phyloP scores from a whole-genome alignment of 1,140 invertebrate species.

The Trichonephila clavipes region DNA sequence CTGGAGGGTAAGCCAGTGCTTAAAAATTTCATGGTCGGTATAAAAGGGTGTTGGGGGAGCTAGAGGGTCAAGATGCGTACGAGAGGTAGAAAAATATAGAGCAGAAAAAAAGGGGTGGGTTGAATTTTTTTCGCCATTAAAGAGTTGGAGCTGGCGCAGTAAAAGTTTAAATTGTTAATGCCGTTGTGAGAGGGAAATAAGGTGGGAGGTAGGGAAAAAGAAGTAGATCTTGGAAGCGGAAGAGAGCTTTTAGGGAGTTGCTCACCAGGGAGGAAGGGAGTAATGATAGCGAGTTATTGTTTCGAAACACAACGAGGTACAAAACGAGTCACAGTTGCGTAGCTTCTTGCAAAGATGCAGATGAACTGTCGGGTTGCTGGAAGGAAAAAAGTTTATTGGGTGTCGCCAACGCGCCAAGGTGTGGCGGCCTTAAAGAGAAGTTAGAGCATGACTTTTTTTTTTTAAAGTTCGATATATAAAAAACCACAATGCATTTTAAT shows the following conservation, averaged over 20 bases:
- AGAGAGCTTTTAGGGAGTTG: slow-evolving; percentile 62
- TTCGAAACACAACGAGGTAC: slow-evolving; percentile 60
- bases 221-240: background rate
- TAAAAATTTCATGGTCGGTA: slow-evolving; percentile 62
- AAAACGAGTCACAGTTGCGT: slow-evolving; percentile 38
- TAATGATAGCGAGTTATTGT: slow-evolving; percentile 73
- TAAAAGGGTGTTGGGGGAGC: slow-evolving; percentile 15
- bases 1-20: background rate
- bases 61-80: slow-evolving; percentile 10
- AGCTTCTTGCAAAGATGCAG: slow-evolving; percentile 54
- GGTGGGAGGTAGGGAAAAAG: background rate
- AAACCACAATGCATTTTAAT: too few species aligned
- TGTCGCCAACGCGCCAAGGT: slow-evolving; percentile 10
- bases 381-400: background rate
- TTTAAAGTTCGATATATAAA: too few species aligned
- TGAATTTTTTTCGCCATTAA: slow-evolving; percentile 57
- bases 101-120: slow-evolving; percentile 23
- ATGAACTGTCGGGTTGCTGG: slow-evolving; percentile 60
- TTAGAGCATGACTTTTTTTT: too few species aligned
- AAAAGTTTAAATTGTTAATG: slow-evolving; percentile 74
- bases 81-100: slow-evolving; percentile 42
- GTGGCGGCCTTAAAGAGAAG: too few species aligned
- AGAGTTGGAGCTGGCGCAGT: slow-evolving; percentile 64
- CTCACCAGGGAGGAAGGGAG: slow-evolving; percentile 42
- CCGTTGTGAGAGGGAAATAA: background rate